A percentile compares a stretch with the other conserved stretches of the same genome.
These are phyloP conservation scores for Homalodisca vitripennis DNA, from an alignment of 1,140 invertebrate genomes.

Conservation along the genomic window DNA sequence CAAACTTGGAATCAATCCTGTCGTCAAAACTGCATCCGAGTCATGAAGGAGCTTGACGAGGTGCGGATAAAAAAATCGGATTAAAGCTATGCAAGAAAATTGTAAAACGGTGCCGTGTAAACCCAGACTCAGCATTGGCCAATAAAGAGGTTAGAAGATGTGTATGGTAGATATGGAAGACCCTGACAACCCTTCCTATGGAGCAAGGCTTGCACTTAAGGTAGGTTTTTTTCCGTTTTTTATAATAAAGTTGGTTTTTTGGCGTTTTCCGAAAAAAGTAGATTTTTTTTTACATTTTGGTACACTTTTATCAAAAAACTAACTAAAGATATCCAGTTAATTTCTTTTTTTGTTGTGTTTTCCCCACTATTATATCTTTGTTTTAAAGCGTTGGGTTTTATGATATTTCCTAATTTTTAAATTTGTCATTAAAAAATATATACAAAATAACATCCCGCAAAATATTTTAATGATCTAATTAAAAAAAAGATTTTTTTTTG, in stretches of 20 bases:
- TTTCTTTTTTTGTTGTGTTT: background rate
- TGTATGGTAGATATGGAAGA: too few relatives aligned
- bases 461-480: too few relatives aligned
- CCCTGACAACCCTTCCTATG: too few relatives aligned
- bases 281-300: background rate
- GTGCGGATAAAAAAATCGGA: too few relatives aligned
- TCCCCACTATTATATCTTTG: background rate
- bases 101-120: background rate
- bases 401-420: too few relatives aligned
- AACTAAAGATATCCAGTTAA: background rate
- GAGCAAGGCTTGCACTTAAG: background rate
- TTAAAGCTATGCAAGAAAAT: background rate
- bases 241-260: background rate
- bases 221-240: background rate
- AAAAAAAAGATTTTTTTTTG: too few relatives aligned
- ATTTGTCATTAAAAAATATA: too few relatives aligned
- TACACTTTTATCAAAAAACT: background rate
- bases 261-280: background rate
- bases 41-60: too few relatives aligned
- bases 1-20: background rate
- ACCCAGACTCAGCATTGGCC: background rate
- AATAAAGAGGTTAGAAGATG: conserved; percentile 1
- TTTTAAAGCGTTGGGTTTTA: too few relatives aligned
- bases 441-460: too few relatives aligned
- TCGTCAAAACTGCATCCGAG: too few relatives aligned